phyloP scores from a whole-genome alignment of 37 sponge, comb jelly and placozoan species.

The Mnemiopsis leidyi region DNA sequence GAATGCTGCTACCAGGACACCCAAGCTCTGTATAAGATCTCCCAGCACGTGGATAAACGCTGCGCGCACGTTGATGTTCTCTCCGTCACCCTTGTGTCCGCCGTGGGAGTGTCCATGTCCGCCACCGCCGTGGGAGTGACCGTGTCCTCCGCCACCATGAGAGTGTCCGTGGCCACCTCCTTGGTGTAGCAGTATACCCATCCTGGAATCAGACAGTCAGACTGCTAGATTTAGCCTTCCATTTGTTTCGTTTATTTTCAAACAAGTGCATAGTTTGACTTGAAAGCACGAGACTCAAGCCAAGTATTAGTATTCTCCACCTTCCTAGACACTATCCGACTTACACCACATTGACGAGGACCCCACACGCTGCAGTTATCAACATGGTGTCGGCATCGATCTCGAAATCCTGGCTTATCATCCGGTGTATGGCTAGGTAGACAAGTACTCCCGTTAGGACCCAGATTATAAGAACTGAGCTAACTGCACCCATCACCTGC shows the following conservation, averaged over 20 bases:
- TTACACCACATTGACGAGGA: constrained; percentile 90
- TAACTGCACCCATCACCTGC: constrained; percentile 90
- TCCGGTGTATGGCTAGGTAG: constrained; percentile 77
- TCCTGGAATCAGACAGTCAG: too few species aligned
- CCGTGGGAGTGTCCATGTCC: background rate
- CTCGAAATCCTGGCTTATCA: constrained; percentile 73
- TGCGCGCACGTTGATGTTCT: constrained; percentile 91
- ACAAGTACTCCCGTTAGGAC: constrained; percentile 85
- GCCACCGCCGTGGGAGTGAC: constrained; percentile 14
- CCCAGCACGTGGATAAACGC: constrained; percentile 97
- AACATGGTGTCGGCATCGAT: constrained; percentile 92
- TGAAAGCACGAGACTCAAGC: too few species aligned
- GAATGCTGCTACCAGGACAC: constrained; percentile 90
- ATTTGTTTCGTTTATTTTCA: too few species aligned
- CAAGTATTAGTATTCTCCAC: too few species aligned
- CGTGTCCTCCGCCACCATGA: constrained; percentile 36
- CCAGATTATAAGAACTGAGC: constrained; percentile 92
- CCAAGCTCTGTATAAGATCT: constrained; percentile 92
- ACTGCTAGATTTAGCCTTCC: too few species aligned
- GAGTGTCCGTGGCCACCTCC: constrained; percentile 35
- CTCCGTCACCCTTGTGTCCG: background rate
- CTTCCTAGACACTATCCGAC: constrained; percentile 66
- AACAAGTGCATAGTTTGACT: too few species aligned
- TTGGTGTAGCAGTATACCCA: constrained; percentile 41
- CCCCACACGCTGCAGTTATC: constrained; percentile 81